A percentile compares a stretch with the other conserved stretches of the same genome.
Evolutionary conservation across 1,140 invertebrate genomes (phyloP).

Genomic region (Drosophila varians): DNA sequence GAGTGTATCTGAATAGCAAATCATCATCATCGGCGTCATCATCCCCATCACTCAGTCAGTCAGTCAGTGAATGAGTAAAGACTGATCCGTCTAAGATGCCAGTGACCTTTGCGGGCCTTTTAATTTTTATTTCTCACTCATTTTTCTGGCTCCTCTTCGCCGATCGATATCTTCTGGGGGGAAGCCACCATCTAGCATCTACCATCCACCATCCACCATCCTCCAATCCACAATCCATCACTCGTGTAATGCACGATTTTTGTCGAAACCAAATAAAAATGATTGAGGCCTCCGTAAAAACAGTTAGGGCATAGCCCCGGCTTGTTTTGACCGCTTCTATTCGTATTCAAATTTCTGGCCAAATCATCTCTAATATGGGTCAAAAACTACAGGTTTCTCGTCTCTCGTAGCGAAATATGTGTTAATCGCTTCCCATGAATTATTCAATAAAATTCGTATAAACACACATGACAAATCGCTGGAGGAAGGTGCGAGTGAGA

Average conservation of each 20-base stretch:
- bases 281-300: slow-evolving; percentile 50
- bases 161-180: slow-evolving; percentile 53
- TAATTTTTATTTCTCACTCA: slow-evolving; percentile 41
- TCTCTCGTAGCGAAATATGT: slow-evolving; percentile 59
- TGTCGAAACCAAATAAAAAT: slow-evolving; percentile 53
- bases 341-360: slow-evolving; percentile 69
- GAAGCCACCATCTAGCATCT: slow-evolving; percentile 8
- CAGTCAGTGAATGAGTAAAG: not conserved
- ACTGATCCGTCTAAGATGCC: slow-evolving; percentile 51
- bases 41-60: slow-evolving; percentile 37
- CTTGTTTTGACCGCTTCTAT: slow-evolving; percentile 50
- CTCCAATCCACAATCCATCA: not conserved
- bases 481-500: slow-evolving; percentile 9
- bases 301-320: slow-evolving; percentile 61
- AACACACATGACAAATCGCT: slow-evolving; percentile 9
- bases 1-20: slow-evolving; percentile 31
- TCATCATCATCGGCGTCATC: slow-evolving; percentile 46
- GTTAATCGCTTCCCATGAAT: slow-evolving; percentile 71
- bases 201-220: not conserved
- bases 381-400: slow-evolving; percentile 78
- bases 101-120: slow-evolving; percentile 68
- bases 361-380: slow-evolving; percentile 68
- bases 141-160: slow-evolving; percentile 40
- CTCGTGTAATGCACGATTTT: slow-evolving; percentile 74
- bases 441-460: slow-evolving; percentile 54